A percentile compares a stretch with the other conserved stretches of the same genome.
phyloP scores from a whole-genome alignment of 2,888 invertebrate species.

The Synergus gifuensis region DNA sequence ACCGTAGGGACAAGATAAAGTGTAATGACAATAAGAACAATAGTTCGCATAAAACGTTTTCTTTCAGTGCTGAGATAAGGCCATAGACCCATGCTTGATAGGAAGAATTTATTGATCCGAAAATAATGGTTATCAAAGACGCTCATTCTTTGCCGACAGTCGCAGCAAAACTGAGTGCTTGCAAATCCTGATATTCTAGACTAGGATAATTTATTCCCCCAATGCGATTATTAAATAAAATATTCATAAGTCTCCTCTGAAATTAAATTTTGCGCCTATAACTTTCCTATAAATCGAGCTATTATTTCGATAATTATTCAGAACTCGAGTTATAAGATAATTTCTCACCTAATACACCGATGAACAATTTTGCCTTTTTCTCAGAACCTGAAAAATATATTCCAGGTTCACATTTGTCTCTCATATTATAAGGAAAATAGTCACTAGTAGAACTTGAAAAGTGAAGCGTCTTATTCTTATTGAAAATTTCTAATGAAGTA shows the following conservation, averaged over 20 bases:
- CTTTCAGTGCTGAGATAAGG: not conserved
- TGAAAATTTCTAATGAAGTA: not conserved
- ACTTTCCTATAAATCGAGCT: not conserved
- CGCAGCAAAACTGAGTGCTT: not conserved
- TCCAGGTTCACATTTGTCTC: not conserved
- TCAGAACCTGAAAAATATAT: not conserved
- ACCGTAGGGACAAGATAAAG: conserved; percentile 18
- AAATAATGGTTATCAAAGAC: conserved; percentile 17
- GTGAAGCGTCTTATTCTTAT: not conserved
- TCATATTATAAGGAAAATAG: not conserved
- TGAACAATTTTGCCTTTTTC: not conserved
- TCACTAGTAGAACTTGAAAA: not conserved
- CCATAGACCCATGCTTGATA: conserved; percentile 14
- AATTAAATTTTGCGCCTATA: conserved; percentile 15
- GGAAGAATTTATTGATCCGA: conserved; percentile 30
- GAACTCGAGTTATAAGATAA: not conserved
- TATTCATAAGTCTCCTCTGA: not conserved
- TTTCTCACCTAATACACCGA: not conserved
- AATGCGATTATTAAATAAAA: conserved; percentile 5
- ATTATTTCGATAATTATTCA: conserved; percentile 6
- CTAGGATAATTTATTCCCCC: not conserved
- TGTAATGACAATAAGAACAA: not conserved
- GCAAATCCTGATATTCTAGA: not conserved
- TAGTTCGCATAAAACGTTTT: conserved; percentile 8
- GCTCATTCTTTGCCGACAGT: not conserved